These are phyloP conservation scores for Tetrao urogallus DNA, from an alignment of 2,113 vertebrate species.

Conservation along the genomic window DNA sequence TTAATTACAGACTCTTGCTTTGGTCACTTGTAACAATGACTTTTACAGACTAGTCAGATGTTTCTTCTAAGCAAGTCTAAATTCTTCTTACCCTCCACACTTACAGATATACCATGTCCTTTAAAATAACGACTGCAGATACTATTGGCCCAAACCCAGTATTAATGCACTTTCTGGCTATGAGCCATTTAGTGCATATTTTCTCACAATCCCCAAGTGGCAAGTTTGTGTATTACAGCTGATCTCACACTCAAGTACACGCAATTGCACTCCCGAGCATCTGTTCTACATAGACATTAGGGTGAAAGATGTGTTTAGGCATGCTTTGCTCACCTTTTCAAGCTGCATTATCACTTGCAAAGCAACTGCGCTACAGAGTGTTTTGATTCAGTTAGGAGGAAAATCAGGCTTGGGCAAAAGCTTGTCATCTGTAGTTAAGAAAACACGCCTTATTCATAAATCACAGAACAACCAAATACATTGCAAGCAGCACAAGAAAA, in stretches of 20 bases:
- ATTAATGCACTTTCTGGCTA: neutral
- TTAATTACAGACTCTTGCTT: neutral
- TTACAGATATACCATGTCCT: neutral
- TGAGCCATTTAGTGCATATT: neutral
- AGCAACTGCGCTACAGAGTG: neutral
- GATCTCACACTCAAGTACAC: neutral
- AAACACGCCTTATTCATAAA: neutral
- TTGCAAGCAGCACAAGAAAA: neutral
- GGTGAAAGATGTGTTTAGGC: neutral
- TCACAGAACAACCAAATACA: neutral
- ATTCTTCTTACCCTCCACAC: neutral
- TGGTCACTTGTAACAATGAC: neutral
- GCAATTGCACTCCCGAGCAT: neutral
- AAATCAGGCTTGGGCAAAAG: neutral
- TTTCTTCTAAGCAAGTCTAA: neutral
- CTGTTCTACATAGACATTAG: neutral
- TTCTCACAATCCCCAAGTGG: neutral
- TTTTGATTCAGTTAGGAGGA: neutral
- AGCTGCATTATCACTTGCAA: neutral
- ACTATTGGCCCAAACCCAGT: neutral
- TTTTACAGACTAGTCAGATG: neutral
- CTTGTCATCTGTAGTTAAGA: neutral
- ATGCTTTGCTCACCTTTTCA: neutral
- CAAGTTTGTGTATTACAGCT: neutral
- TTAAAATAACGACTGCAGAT: neutral